Conservation (phyloP, 2,888 invertebrate species). For the Esperia sulphurella region DNA sequence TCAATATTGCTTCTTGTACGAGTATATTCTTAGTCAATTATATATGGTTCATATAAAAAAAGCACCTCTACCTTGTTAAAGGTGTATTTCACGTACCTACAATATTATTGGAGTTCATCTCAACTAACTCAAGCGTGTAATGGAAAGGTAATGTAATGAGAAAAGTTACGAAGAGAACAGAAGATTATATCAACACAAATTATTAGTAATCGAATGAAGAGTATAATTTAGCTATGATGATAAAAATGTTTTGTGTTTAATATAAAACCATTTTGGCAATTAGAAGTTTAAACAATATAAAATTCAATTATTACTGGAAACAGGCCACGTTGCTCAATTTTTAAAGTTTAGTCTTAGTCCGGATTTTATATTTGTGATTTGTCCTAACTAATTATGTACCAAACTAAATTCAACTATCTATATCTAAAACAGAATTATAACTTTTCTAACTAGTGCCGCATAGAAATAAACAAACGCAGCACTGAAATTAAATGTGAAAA, state of each 20-base stretch:
- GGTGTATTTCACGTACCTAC: not conserved
- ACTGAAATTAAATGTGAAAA: slow-evolving; percentile 27
- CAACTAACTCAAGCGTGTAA: slow-evolving; percentile 4
- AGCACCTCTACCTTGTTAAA: not conserved
- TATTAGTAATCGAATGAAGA: no score
- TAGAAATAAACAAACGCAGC: slow-evolving; percentile 13
- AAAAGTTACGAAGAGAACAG: not conserved
- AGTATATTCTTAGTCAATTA: slow-evolving; percentile 2
- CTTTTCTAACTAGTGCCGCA: slow-evolving; percentile 20
- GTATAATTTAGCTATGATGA: no score
- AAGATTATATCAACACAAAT: not conserved
- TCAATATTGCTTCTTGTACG: not conserved
- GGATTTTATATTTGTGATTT: no score
- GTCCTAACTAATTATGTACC: no score
- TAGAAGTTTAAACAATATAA: no score
- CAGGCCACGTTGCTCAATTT: no score
- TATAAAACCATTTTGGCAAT: no score
- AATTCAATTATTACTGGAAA: no score
- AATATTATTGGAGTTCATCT: slow-evolving; percentile 5
- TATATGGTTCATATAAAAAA: not conserved
- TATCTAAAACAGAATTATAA: not conserved
- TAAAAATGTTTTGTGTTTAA: no score
- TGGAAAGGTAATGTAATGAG: slow-evolving; percentile 8
- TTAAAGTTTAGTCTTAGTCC: no score
- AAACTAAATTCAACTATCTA: not conserved